Evolutionary conservation across 2,888 invertebrate species (phyloP).

Genomic region (Conomelus anceps): DNA sequence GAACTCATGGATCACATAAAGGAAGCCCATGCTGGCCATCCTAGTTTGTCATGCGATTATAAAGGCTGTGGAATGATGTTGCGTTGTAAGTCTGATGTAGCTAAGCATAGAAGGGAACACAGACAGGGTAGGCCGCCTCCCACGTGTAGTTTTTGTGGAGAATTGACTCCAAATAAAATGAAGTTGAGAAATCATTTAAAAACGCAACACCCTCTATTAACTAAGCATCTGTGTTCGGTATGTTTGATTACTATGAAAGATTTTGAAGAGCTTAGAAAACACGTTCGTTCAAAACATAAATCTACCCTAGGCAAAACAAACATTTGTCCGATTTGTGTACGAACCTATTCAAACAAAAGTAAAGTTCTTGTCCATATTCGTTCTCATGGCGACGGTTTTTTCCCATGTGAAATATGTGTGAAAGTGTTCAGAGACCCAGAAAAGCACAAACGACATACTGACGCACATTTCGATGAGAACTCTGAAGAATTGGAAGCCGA

Average conservation of each 20-base stretch:
- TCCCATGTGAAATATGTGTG: constrained; percentile 52
- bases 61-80: constrained; percentile 48
- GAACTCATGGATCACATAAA: constrained; percentile 51
- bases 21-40: constrained; percentile 46
- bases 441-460: constrained; percentile 47
- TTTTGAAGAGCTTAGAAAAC: constrained; percentile 50
- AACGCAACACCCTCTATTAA: constrained; percentile 49
- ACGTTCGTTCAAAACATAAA: constrained; percentile 48
- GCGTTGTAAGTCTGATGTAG: constrained; percentile 47
- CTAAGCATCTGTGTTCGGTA: constrained; percentile 51
- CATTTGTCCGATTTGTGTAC: constrained; percentile 53
- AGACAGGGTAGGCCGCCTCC: constrained; percentile 44
- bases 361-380: constrained; percentile 54
- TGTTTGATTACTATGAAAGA: constrained; percentile 51
- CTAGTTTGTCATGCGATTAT: constrained; percentile 46
- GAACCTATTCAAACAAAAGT: constrained; percentile 53
- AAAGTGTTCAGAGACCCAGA: constrained; percentile 50
- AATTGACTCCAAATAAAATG: constrained; percentile 50
- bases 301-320: constrained; percentile 46
- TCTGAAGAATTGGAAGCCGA: constrained; percentile 32
- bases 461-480: constrained; percentile 36
- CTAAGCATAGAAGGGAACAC: constrained; percentile 49
- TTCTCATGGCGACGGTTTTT: constrained; percentile 51
- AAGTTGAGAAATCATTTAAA: constrained; percentile 54
- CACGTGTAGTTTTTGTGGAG: constrained; percentile 53